These are phyloP conservation scores for Meteorus colon DNA, from an alignment of 2,888 invertebrate species.

Conservation along the genomic window DNA sequence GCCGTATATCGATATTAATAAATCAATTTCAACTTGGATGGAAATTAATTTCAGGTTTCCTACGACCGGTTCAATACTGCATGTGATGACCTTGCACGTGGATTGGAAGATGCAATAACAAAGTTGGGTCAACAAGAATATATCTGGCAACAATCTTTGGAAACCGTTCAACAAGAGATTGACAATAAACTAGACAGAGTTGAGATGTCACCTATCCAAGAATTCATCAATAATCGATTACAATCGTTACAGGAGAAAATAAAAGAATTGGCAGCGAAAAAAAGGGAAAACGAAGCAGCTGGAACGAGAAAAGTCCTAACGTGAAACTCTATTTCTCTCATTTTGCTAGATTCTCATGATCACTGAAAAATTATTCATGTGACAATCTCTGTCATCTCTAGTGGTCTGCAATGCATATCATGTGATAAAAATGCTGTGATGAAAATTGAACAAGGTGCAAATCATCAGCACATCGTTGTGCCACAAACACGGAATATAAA, in stretches of 20 bases:
- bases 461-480: slow-evolving; percentile 75
- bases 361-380: background rate
- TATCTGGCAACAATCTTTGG: slow-evolving; percentile 80
- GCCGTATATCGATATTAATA: background rate
- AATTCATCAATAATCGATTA: slow-evolving; percentile 79
- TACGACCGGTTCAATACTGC: slow-evolving; percentile 82
- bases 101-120: slow-evolving; percentile 79
- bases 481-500: slow-evolving; percentile 79
- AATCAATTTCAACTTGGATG: background rate
- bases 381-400: slow-evolving; percentile 60
- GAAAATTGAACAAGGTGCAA: slow-evolving; percentile 76
- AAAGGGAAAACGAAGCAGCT: slow-evolving; percentile 81
- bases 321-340: slow-evolving; percentile 63
- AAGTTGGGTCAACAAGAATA: slow-evolving; percentile 80
- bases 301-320: slow-evolving; percentile 81
- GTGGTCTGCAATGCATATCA: slow-evolving; percentile 84
- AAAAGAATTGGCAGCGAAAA: slow-evolving; percentile 77
- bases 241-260: slow-evolving; percentile 78
- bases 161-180: slow-evolving; percentile 81
- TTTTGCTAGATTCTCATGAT: background rate
- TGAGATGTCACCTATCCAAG: slow-evolving; percentile 79
- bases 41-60: slow-evolving; percentile 71
- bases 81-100: slow-evolving; percentile 80
- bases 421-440: slow-evolving; percentile 85
- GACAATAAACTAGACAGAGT: slow-evolving; percentile 80